Evolutionary conservation across 2,113 vertebrate species (phyloP).

Genomic region (Acrocephalus kingi): DNA sequence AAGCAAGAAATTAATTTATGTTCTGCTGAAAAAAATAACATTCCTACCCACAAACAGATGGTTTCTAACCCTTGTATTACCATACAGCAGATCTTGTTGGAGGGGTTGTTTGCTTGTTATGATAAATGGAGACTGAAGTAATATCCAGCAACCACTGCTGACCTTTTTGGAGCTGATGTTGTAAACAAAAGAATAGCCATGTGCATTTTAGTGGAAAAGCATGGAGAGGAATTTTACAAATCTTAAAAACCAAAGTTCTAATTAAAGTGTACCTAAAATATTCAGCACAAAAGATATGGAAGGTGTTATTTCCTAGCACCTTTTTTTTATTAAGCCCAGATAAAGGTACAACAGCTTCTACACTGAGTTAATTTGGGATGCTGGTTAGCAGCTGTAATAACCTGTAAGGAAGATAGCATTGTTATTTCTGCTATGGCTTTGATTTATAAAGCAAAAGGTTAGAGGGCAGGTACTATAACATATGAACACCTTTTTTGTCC

Average conservation of each 20-base stretch:
- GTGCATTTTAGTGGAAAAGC: background rate
- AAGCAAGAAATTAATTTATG: background rate
- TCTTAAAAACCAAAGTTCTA: constrained; percentile 19
- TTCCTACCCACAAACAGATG: background rate
- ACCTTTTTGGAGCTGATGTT: background rate
- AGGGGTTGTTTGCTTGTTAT: background rate
- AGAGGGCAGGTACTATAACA: background rate
- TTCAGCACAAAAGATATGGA: constrained; percentile 30
- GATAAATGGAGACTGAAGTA: background rate
- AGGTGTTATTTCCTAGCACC: constrained; percentile 36
- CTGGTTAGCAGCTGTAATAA: background rate
- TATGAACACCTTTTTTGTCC: background rate
- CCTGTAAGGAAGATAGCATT: background rate
- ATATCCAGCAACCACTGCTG: background rate
- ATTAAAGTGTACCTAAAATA: constrained; percentile 37
- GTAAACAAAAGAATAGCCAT: background rate
- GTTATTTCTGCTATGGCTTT: background rate
- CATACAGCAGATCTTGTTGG: background rate
- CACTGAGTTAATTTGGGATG: background rate
- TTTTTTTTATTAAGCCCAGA: background rate
- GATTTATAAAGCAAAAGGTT: background rate
- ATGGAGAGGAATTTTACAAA: background rate
- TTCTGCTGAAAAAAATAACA: background rate
- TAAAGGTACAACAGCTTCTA: background rate
- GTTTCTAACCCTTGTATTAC: background rate